Evolutionary conservation across 2,113 vertebrate species (phyloP).

Genomic region (Hippoglossus stenolepis): DNA sequence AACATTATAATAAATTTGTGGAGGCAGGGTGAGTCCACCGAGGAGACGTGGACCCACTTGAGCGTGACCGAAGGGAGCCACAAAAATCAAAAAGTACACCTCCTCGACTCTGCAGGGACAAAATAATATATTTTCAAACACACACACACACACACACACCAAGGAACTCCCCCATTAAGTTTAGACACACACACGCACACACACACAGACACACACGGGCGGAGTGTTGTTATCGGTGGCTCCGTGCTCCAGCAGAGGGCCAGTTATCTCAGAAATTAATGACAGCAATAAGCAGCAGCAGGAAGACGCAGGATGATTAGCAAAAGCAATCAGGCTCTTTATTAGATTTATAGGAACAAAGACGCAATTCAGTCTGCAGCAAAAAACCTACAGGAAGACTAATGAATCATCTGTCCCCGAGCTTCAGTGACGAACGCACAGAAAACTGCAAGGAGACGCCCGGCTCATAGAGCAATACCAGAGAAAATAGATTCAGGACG

Average conservation of each 20-base stretch:
- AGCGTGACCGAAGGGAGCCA: background rate
- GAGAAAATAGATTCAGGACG: constrained; percentile 26
- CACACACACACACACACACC: constrained; percentile 16
- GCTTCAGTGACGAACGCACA: constrained; percentile 31
- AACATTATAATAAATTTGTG: background rate
- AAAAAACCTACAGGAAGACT: constrained; percentile 63
- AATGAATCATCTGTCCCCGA: constrained; percentile 59
- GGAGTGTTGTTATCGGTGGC: constrained; percentile 55
- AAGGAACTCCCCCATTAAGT: constrained; percentile 34
- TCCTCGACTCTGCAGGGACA: background rate
- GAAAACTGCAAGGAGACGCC: constrained; percentile 35
- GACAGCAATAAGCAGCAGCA: constrained; percentile 78
- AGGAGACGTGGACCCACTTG: background rate
- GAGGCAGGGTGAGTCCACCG: background rate
- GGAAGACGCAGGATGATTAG: constrained; percentile 77
- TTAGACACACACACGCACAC: constrained; percentile 10
- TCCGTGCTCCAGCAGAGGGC: constrained; percentile 58
- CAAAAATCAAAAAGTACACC: background rate
- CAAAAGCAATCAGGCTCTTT: constrained; percentile 79
- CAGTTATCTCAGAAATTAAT: constrained; percentile 79
- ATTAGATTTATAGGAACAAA: constrained; percentile 82
- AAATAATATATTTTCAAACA: constrained; percentile 11
- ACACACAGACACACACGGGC: constrained; percentile 3
- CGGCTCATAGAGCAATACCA: constrained; percentile 29
- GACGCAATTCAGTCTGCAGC: constrained; percentile 64